Evolutionary conservation across 2,888 invertebrate species (phyloP).

Genomic region (Hesperia comma): DNA sequence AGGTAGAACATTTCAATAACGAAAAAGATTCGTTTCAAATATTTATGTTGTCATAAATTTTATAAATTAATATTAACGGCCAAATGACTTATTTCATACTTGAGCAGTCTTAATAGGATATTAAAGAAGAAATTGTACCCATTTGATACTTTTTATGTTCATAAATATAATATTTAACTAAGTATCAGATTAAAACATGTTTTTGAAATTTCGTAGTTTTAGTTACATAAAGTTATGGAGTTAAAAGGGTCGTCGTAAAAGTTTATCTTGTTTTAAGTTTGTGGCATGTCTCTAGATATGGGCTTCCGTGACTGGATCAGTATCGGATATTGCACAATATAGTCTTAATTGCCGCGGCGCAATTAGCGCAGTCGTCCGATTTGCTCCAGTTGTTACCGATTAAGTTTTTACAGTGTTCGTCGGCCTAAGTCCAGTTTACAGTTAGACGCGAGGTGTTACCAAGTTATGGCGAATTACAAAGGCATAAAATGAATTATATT

Average conservation of each 20-base stretch:
- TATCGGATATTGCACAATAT: conserved; percentile 78
- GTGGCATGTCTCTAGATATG: conserved; percentile 1
- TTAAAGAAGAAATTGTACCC: too few species aligned
- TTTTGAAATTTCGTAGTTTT: too few species aligned
- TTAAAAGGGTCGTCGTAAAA: neutral
- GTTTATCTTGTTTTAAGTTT: too few species aligned
- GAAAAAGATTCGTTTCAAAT: too few species aligned
- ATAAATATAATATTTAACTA: too few species aligned
- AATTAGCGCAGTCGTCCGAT: conserved; percentile 76
- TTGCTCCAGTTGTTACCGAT: conserved; percentile 82
- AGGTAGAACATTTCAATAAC: too few species aligned
- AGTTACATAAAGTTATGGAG: neutral
- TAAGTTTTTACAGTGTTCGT: conserved; percentile 73
- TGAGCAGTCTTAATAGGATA: too few species aligned
- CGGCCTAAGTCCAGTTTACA: conserved; percentile 72
- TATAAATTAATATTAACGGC: too few species aligned
- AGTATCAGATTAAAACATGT: too few species aligned
- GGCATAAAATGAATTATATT: conserved; percentile 55
- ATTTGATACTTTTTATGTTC: too few species aligned
- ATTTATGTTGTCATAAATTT: too few species aligned
- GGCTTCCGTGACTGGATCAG: conserved; percentile 56
- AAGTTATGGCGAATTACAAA: conserved; percentile 67
- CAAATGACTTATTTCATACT: too few species aligned
- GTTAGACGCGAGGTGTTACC: conserved; percentile 67
- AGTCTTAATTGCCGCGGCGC: conserved; percentile 68